Evolutionary conservation across 92 coral and sea anemone species (phyloP), one percentile per base, ranked within the genome.

Genomic region (Muricea muricata): DNA sequence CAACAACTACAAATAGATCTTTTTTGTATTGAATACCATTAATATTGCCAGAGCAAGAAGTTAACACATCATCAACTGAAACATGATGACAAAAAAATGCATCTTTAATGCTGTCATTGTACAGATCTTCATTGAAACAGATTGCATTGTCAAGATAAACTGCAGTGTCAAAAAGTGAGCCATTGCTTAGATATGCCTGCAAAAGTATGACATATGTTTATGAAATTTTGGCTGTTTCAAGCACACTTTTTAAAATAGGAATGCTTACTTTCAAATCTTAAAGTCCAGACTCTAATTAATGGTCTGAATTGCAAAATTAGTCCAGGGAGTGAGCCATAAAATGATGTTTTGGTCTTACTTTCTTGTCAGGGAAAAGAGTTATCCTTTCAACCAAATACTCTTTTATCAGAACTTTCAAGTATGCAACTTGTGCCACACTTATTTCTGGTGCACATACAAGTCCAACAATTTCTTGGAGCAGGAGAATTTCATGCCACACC

Each of bases 21-120:
- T 30, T 73, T 73, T 73, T 73, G 46, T 73, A 73, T 37, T 73
- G 42, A 42, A 73, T 73, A 20, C 79, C 79, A 73, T 73, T 18
- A 73, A 21, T 73, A 15, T 58, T 73, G 6, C 61, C 61, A 54
- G 15, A 15, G 61, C 15, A 6, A 25, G 61, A 54, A 15, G 61
- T 54, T 7, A 54, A 6, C 20, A 54, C 23, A 15, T 15, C 61
- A 6, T 21, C 15, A 54, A 26, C 61, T 17, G 21, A 18, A 54
- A 15, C 61, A 54, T 65, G 72, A 14, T 65, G 72, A n/a, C 13
- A n/a, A 14, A 14, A 9, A 65, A 65, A 65, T 2, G 72, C 42
- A 65, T 65, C 42, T 65, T 65, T 65, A 65, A 65, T 23, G 29
- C 42, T 14, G 72, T 65, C 72, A 23, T 34, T 65, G 9, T 65